Base-by-base conservation (phyloP, 2,113 vertebrate genomes). In the Indicator maculatus region DNA sequence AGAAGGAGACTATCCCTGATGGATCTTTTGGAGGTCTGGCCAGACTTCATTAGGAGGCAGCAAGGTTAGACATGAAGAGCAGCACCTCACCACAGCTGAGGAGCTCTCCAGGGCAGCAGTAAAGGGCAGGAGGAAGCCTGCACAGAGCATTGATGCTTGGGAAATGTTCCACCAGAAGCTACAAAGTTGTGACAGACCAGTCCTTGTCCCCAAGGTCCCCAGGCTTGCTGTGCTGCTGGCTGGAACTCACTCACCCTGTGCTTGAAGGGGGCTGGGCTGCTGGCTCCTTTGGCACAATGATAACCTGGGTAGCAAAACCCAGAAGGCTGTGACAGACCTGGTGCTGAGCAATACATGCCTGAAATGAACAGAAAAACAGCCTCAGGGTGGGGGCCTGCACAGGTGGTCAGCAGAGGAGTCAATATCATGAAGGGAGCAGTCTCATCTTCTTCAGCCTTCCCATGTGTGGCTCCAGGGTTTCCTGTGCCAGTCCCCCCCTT, bases 291-390 rank as follows among this genome's bases (percentile, higher is more conserved):
- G 47, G 97, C 97, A 89, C 99, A 99, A 73, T 98, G 98, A 88
- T 98, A 98, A 27, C 98, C 98, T 11, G 98, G 92, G 20, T 98
- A 97, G 93, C 99, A 99, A 38, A 96, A 94, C 8, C 99, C 99
- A 6, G 98, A 98, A 1, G 99, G 98, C 86, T 97, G 96, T 5
- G 98, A 92, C 1, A 98, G 97, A 36, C 98, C 99, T 86, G 97
- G 93, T 4, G 95, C 96, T 31, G 98, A 98, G 94, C 99, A 99
- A 61, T 98, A 99, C 98, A 97, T 98, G 41, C 99, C 99, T 99
- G 80, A 14, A 96, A 86, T 0, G 2, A 80, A 12, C 16, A 93
- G 33, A 80, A 36, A 69, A 27, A 12, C 24, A 23, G 4, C 1
- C 31, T 39, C n/a, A 33, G 5, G 6, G 33, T 4, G 10, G 70